phyloP scores from a whole-genome alignment of 2,113 vertebrate genomes.

The Heterotis niloticus region DNA sequence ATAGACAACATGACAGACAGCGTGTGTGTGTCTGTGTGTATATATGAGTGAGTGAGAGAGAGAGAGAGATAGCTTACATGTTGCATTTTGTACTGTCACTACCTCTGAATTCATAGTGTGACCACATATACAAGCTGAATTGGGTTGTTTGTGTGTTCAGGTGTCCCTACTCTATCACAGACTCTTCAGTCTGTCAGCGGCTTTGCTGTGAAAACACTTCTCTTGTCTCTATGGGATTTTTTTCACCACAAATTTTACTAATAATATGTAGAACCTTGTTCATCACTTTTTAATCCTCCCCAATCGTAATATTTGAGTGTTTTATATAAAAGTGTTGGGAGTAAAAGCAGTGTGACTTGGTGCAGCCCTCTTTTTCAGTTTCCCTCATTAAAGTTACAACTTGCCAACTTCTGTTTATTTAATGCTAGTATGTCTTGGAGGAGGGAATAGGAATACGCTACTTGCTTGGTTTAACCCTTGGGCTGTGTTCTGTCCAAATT shows the following conservation, averaged over 20 bases:
- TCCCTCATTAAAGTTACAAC: too few species aligned
- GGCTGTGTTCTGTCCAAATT: too few species aligned
- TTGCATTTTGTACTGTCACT: background rate
- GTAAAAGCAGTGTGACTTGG: background rate
- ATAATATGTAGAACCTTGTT: background rate
- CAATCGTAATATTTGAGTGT: background rate
- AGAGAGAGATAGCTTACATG: too few species aligned
- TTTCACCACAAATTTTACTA: background rate
- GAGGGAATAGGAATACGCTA: too few species aligned
- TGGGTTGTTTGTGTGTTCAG: background rate
- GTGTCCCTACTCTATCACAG: background rate
- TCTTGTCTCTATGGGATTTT: background rate
- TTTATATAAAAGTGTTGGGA: background rate
- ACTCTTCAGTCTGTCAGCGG: background rate
- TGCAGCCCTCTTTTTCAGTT: background rate
- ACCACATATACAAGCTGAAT: background rate
- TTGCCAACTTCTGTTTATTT: too few species aligned
- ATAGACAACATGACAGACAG: too few species aligned
- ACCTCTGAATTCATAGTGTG: background rate
- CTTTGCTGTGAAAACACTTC: background rate
- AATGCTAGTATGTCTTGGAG: too few species aligned
- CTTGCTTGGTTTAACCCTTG: too few species aligned
- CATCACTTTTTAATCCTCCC: background rate
- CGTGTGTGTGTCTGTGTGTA: too few species aligned
- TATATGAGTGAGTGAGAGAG: too few species aligned